Evolutionary conservation across 2,113 vertebrate species (phyloP).

Genomic region (Microcebus ravelobensis): DNA sequence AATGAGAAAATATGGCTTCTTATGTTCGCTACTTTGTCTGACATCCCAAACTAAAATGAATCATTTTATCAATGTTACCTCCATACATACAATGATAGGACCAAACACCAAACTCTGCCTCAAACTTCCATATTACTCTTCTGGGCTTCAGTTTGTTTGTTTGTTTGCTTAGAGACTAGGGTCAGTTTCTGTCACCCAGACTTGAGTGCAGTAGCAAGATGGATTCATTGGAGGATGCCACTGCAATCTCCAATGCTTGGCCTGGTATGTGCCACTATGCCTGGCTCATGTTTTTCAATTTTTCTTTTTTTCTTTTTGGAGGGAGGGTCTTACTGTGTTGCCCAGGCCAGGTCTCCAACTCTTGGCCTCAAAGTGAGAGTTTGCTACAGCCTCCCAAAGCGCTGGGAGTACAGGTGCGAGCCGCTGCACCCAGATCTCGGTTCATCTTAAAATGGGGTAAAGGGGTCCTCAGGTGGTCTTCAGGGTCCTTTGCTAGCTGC

Average conservation of each 20-base stretch:
- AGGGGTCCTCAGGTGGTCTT: not conserved
- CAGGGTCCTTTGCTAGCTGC: not conserved
- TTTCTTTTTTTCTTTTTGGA: not conserved
- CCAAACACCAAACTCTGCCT: not conserved
- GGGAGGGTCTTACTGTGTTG: not conserved
- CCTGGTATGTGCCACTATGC: not conserved
- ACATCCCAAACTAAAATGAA: not conserved
- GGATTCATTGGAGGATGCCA: no score
- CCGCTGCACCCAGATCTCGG: not conserved
- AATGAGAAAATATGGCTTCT: not conserved
- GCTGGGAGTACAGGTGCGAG: not conserved
- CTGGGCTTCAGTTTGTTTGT: not conserved
- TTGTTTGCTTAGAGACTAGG: not conserved
- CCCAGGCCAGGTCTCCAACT: not conserved
- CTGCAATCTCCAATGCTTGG: no score
- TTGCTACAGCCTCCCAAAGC: not conserved
- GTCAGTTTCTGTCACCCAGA: no score
- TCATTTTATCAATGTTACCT: not conserved
- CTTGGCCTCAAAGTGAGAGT: not conserved
- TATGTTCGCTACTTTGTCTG: no score
- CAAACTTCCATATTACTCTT: not conserved
- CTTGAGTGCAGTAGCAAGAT: no score
- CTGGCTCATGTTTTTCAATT: not conserved
- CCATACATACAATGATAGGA: not conserved
- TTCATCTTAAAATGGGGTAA: not conserved